A percentile compares a stretch with the other conserved stretches of the same genome.
Evolutionary conservation across 2,113 vertebrate species (phyloP).

Genomic region (Ictidomys tridecemlineatus): DNA sequence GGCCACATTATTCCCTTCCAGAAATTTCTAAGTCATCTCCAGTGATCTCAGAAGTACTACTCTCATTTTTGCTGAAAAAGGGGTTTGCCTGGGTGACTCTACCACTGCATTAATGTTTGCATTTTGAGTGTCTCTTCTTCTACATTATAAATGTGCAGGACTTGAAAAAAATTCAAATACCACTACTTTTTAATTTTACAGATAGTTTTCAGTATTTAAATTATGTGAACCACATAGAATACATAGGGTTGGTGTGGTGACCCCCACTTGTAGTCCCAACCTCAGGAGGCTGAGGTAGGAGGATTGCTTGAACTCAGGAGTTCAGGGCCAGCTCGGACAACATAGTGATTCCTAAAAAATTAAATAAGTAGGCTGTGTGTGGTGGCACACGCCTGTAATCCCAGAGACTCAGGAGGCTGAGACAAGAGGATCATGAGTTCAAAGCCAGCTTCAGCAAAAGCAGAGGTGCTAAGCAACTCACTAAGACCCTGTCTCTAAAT

Average conservation of each 20-base stretch:
- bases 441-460: too few relatives aligned
- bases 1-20: neutral
- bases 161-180: slow-evolving; percentile 1
- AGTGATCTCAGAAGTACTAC: neutral
- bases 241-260: neutral
- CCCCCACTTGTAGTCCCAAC: neutral
- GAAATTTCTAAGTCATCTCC: neutral
- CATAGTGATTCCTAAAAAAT: neutral
- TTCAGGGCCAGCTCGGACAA: neutral
- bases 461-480: too few relatives aligned
- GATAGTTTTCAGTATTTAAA: neutral
- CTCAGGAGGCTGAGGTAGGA: neutral
- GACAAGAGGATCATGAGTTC: too few relatives aligned
- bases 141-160: neutral
- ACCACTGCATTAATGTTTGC: neutral
- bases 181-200: neutral
- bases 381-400: too few relatives aligned
- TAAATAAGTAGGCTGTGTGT: neutral
- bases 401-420: too few relatives aligned
- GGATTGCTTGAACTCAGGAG: neutral
- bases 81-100: neutral
- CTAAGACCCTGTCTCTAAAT: too few relatives aligned
- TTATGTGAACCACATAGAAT: neutral
- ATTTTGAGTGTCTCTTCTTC: neutral
- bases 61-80: slow-evolving; percentile 22